Evolutionary conservation across 92 coral and sea anemone species (phyloP).

Genomic region (Porites cylindrica): DNA sequence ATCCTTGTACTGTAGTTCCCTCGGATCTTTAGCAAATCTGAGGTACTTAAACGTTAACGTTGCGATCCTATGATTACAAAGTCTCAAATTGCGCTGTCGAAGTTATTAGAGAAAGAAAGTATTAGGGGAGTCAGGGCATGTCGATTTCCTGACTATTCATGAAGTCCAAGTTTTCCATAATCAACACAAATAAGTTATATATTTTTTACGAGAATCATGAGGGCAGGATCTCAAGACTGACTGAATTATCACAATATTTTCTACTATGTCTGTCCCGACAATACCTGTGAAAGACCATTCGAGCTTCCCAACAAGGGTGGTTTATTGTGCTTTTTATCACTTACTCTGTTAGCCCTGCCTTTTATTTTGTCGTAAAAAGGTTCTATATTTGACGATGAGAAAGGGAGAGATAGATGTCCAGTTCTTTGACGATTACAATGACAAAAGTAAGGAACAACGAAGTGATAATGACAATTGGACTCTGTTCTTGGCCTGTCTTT

Average conservation of each 20-base stretch:
- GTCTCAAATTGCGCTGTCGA: no score
- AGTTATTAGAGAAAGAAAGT: no score
- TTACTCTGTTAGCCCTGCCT: neutral
- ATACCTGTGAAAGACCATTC: neutral
- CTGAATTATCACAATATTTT: neutral
- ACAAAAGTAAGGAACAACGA: conserved; percentile 9
- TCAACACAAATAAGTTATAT: no score
- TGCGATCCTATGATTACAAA: no score
- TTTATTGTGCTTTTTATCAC: neutral
- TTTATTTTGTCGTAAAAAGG: neutral
- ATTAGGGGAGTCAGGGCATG: no score
- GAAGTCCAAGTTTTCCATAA: no score
- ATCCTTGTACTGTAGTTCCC: no score
- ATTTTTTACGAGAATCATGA: neutral
- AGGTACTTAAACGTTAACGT: no score
- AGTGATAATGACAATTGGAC: neutral
- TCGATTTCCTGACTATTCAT: no score
- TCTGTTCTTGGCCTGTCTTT: neutral
- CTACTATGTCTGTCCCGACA: neutral
- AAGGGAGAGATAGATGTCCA: neutral
- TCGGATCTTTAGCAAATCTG: no score
- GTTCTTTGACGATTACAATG: neutral
- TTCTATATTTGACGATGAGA: neutral
- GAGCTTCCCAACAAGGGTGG: neutral
- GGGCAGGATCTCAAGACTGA: neutral